A percentile compares a stretch with the other conserved stretches of the same genome.
phyloP scores from a whole-genome alignment of 2,888 invertebrate genomes.

The Sepiola atlantica region DNA sequence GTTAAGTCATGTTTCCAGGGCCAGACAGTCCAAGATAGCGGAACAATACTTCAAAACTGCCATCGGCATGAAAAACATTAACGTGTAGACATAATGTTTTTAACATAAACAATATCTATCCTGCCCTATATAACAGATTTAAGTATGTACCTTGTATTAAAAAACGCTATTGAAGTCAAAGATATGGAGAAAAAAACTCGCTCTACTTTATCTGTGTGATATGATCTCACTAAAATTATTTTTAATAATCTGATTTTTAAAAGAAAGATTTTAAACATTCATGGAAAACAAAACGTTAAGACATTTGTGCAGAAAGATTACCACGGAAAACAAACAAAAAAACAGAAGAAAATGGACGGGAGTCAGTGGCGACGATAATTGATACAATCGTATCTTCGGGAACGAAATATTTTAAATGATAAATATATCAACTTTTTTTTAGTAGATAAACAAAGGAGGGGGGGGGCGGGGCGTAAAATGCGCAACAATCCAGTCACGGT shows the following conservation, averaged over 20 bases:
- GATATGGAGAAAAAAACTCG: no score
- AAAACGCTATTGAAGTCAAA: no score
- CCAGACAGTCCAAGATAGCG: no score
- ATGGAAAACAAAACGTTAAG: not conserved
- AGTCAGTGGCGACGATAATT: not conserved
- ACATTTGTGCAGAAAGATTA: not conserved
- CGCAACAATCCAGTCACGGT: slow-evolving; percentile 13
- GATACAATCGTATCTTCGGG: not conserved
- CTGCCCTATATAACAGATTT: no score
- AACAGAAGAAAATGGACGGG: not conserved
- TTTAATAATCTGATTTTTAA: not conserved
- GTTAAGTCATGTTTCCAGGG: no score
- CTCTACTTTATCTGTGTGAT: no score
- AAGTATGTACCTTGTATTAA: no score
- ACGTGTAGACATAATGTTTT: no score
- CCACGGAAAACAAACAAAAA: not conserved
- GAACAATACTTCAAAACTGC: no score
- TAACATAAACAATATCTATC: no score
- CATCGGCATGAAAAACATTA: no score
- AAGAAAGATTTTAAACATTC: not conserved
- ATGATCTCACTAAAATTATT: not conserved
- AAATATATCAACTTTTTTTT: not conserved
- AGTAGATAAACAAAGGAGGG: not conserved
- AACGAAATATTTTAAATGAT: not conserved
- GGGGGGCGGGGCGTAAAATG: not conserved